Percentiles rank a stretch among this genome's conserved stretches.
Evolutionary conservation across 2,888 invertebrate genomes (phyloP).

Genomic region (Polydrusus cervinus): DNA sequence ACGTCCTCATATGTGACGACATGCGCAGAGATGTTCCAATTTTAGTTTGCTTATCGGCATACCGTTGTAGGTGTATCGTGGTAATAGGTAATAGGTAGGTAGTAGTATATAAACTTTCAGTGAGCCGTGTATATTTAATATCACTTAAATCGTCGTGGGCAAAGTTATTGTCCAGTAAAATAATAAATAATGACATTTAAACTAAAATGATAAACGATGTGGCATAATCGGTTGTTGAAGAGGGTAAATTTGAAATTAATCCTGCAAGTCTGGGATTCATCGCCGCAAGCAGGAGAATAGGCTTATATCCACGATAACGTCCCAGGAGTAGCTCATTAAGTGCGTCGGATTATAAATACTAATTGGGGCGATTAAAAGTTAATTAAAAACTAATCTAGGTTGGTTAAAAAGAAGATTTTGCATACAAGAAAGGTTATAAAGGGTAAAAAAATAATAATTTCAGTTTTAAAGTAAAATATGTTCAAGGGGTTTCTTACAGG

Average conservation of each 20-base stretch:
- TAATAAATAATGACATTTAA: slow-evolving; percentile 27
- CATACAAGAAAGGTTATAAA: not conserved
- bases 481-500: no score
- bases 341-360: slow-evolving; percentile 43
- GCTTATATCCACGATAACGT: slow-evolving; percentile 42
- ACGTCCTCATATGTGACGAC: no score
- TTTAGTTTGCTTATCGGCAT: no score
- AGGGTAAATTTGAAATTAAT: slow-evolving; percentile 54
- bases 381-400: slow-evolving; percentile 47
- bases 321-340: slow-evolving; percentile 45
- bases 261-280: slow-evolving; percentile 48
- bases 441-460: no score
- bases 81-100: no score
- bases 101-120: no score
- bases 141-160: not conserved
- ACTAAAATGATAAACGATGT: slow-evolving; percentile 50
- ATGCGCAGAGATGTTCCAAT: no score
- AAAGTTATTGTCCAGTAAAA: not conserved
- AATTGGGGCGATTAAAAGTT: slow-evolving; percentile 46
- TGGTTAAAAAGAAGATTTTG: slow-evolving; percentile 55
- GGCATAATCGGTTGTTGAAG: slow-evolving; percentile 50
- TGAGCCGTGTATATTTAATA: not conserved
- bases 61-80: no score
- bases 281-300: slow-evolving; percentile 22
- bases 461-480: no score